Evolutionary conservation across 2,113 vertebrate species (phyloP).

Genomic region (Corynorhinus townsendii): DNA sequence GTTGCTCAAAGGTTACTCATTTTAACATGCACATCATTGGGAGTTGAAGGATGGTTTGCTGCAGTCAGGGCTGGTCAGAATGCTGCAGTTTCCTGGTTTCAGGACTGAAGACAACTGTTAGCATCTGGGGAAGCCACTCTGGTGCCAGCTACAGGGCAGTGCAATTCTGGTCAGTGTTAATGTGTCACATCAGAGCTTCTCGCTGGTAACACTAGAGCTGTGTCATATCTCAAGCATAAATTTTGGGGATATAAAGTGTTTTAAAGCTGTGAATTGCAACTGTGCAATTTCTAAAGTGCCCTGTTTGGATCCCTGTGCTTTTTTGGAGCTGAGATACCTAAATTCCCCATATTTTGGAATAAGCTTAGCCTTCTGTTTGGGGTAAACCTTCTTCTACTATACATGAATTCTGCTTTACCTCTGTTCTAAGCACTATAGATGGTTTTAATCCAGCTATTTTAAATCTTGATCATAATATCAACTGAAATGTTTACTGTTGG

Average conservation of each 20-base stretch:
- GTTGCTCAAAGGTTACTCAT: neutral
- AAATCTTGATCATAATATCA: neutral
- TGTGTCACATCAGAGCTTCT: neutral
- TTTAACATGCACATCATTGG: accelerated
- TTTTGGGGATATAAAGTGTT: neutral
- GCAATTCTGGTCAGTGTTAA: neutral
- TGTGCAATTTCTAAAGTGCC: neutral
- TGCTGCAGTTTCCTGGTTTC: neutral
- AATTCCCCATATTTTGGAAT: neutral
- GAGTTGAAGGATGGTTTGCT: neutral
- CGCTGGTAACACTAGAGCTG: accelerated
- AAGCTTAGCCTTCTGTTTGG: neutral
- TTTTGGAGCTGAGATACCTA: neutral
- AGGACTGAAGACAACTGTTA: neutral
- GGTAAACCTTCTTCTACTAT: neutral
- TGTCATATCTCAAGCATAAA: neutral
- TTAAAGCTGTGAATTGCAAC: neutral
- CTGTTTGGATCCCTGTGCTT: neutral
- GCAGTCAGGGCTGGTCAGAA: neutral
- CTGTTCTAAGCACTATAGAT: neutral
- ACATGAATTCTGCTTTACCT: neutral
- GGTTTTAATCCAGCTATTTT: neutral
- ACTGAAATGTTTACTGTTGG: neutral
- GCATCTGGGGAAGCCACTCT: neutral
- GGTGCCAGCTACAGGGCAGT: neutral